Evolutionary conservation across 2,888 invertebrate genomes (phyloP).

Genomic region (Lithodes maja): DNA sequence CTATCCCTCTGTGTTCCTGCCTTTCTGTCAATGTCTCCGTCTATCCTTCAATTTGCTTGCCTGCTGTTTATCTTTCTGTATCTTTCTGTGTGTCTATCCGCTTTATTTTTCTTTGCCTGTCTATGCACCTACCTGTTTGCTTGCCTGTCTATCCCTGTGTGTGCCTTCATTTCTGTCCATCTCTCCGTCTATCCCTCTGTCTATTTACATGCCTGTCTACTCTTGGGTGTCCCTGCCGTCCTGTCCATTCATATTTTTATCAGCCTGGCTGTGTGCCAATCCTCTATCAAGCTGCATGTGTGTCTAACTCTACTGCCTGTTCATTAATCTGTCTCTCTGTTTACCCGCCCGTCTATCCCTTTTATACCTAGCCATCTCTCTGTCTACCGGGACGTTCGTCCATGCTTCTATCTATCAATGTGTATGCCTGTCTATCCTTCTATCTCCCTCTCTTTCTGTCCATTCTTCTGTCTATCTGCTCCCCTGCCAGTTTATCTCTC

Average conservation of each 20-base stretch:
- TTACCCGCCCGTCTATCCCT: neutral
- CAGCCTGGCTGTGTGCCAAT: neutral
- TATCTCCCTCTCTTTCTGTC: neutral
- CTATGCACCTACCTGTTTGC: no score
- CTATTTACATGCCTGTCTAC: neutral
- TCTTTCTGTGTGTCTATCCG: neutral
- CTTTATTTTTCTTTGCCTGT: neutral
- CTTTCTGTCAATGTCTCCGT: neutral
- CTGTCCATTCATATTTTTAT: neutral
- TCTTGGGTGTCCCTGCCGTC: neutral
- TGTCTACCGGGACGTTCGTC: neutral
- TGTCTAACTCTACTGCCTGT: neutral
- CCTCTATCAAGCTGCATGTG: neutral
- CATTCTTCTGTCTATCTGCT: neutral
- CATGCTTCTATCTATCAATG: constrained; percentile 1
- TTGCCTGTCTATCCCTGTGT: no score
- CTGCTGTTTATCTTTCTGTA: neutral
- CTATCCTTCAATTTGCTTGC: no score
- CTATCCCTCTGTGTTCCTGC: neutral
- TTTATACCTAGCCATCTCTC: neutral
- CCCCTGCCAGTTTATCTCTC: neutral
- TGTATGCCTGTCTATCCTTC: neutral
- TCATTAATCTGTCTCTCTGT: neutral
- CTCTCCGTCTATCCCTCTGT: neutral
- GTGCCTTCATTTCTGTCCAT: neutral